Percentiles rank a stretch among this genome's conserved stretches.
phyloP scores from a whole-genome alignment of 1,140 invertebrate genomes.

The Solenopsis fugax region DNA sequence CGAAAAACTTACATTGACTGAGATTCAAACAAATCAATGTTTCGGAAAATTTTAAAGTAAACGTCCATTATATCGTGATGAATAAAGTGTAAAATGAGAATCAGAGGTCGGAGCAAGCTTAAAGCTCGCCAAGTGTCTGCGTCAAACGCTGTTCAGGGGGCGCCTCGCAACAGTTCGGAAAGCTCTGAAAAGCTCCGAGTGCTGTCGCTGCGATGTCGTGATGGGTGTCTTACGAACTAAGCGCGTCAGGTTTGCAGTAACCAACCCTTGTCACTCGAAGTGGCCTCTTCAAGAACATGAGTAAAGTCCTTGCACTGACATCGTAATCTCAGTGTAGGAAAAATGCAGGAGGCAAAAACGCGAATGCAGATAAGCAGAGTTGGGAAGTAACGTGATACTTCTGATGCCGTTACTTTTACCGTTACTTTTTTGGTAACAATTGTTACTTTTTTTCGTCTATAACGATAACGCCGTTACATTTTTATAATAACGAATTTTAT shows the following conservation, averaged over 20 bases:
- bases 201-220: slow-evolving; percentile 65
- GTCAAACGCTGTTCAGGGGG: slow-evolving; percentile 55
- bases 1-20: background rate
- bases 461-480: too few relatives aligned
- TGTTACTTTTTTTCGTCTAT: too few relatives aligned
- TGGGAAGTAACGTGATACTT: too few relatives aligned
- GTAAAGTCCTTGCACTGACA: background rate
- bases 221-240: slow-evolving; percentile 45
- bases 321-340: slow-evolving; percentile 26
- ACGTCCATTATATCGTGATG: background rate
- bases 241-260: slow-evolving; percentile 29
- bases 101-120: background rate
- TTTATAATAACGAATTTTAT: too few relatives aligned
- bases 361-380: background rate
- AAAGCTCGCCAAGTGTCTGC: slow-evolving; percentile 45
- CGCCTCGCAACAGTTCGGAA: slow-evolving; percentile 51
- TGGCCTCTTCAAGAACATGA: background rate
- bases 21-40: background rate
- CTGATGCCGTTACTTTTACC: too few relatives aligned
- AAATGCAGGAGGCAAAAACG: background rate
- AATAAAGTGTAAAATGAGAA: background rate
- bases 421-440: too few relatives aligned
- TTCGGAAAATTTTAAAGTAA: slow-evolving; percentile 14
- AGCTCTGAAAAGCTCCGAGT: slow-evolving; percentile 71
- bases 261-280: background rate